Evolutionary conservation across 2,888 invertebrate species (phyloP).

Genomic region (Orthosia incerta): DNA sequence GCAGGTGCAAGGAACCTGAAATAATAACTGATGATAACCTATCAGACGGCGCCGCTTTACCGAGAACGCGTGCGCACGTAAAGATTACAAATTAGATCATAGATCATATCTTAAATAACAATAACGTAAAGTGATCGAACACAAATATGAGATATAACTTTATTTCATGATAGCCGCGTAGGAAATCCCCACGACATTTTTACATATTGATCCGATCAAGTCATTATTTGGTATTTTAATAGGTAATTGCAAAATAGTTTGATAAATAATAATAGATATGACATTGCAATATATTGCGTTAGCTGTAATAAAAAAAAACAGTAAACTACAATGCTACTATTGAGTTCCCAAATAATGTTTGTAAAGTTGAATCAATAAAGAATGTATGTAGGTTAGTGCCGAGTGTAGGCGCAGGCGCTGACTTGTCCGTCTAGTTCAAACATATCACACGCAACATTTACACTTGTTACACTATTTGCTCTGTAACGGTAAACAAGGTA

Average conservation of each 20-base stretch:
- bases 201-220: slow-evolving; percentile 3
- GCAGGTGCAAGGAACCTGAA: slow-evolving; percentile 29
- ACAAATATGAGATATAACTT: slow-evolving; percentile 38
- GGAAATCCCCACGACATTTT: slow-evolving; percentile 39
- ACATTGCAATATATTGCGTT: neutral
- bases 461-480: slow-evolving; percentile 39
- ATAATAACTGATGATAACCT: slow-evolving; percentile 38
- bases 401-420: slow-evolving; percentile 40
- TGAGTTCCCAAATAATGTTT: slow-evolving; percentile 16
- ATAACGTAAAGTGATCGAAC: slow-evolving; percentile 42
- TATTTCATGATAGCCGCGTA: slow-evolving; percentile 29
- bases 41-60: slow-evolving; percentile 52
- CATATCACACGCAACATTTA: slow-evolving; percentile 52
- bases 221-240: slow-evolving; percentile 30
- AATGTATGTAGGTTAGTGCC: slow-evolving; percentile 37
- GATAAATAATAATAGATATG: slow-evolving; percentile 1
- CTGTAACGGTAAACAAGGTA: slow-evolving; percentile 12
- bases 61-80: slow-evolving; percentile 57
- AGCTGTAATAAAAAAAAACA: neutral
- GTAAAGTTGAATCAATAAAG: slow-evolving; percentile 25
- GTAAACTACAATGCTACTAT: neutral
- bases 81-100: slow-evolving; percentile 55
- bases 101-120: slow-evolving; percentile 50
- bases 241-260: slow-evolving; percentile 2
- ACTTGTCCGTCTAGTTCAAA: slow-evolving; percentile 14